Conservation (phyloP, 2,797 vertebrate genomes). For the Sphenodon punctatus region DNA sequence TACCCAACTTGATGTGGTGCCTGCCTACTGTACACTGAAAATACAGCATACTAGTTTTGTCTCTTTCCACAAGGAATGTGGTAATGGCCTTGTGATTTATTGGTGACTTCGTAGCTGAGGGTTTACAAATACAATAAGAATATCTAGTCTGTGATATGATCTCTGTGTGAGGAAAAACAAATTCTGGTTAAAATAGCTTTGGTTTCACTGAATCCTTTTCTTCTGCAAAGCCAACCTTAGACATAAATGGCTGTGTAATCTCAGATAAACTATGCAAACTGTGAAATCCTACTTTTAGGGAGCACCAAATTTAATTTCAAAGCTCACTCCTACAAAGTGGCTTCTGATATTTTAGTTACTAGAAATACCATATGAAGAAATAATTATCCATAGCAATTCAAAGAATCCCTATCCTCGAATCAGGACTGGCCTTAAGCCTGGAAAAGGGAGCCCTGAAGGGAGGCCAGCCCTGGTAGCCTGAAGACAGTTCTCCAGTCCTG, state of each 20-base stretch:
- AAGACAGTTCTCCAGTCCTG: too few species aligned
- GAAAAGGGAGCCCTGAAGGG: too few species aligned
- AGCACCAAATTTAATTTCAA: neutral
- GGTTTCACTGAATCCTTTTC: neutral
- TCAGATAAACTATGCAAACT: neutral
- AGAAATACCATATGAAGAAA: neutral
- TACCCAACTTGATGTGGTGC: neutral
- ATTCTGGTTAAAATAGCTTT: neutral
- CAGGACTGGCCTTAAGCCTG: too few species aligned
- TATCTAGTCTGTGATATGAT: neutral
- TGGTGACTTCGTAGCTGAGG: neutral
- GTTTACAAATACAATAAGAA: neutral
- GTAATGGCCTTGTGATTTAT: neutral
- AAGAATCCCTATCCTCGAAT: too few species aligned
- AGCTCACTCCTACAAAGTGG: neutral
- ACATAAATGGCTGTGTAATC: neutral
- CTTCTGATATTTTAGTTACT: neutral
- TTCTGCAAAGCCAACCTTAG: neutral
- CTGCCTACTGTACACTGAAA: neutral
- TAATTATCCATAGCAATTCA: constrained; percentile 26
- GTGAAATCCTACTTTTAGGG: neutral
- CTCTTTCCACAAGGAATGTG: neutral
- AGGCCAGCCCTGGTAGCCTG: too few species aligned
- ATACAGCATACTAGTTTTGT: neutral
- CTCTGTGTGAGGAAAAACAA: neutral